A percentile compares a stretch with the other conserved stretches of the same genome.
Conservation (phyloP, 2,797 vertebrate genomes). For the Lerista edwardsae region DNA sequence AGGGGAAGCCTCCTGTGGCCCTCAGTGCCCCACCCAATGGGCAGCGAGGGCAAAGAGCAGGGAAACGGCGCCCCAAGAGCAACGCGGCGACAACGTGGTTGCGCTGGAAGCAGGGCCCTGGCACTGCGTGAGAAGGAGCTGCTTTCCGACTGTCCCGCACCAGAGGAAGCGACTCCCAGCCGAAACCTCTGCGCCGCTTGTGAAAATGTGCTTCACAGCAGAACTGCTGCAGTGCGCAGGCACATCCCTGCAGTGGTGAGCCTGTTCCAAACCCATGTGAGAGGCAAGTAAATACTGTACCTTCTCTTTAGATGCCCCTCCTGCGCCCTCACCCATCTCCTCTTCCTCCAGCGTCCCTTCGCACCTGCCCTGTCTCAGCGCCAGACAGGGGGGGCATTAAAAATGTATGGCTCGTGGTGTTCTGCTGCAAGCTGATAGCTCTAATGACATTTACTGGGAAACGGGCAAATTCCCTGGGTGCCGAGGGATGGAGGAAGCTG, state of each 20-base stretch:
- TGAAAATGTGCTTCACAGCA: no score
- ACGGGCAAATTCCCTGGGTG: slow-evolving; percentile 11
- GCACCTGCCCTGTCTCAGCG: not conserved
- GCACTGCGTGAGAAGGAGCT: no score
- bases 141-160: not conserved
- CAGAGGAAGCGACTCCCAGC: not conserved
- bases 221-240: not conserved
- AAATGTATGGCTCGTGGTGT: slow-evolving; percentile 7
- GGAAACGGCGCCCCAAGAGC: not conserved
- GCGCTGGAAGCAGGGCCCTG: no score
- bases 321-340: not conserved
- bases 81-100: no score
- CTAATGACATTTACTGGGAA: slow-evolving; percentile 15
- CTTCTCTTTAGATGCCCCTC: not conserved
- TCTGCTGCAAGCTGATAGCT: slow-evolving; percentile 14
- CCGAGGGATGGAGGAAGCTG: not conserved
- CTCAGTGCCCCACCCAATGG: no score
- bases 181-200: not conserved
- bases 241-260: not conserved
- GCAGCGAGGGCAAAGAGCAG: not conserved
- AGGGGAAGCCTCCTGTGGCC: not conserved
- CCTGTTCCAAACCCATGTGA: no score
- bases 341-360: not conserved
- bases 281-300: no score
- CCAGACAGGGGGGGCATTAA: slow-evolving; percentile 9